phyloP scores from a whole-genome alignment of 2,113 vertebrate species.

The Spea bombifrons region DNA sequence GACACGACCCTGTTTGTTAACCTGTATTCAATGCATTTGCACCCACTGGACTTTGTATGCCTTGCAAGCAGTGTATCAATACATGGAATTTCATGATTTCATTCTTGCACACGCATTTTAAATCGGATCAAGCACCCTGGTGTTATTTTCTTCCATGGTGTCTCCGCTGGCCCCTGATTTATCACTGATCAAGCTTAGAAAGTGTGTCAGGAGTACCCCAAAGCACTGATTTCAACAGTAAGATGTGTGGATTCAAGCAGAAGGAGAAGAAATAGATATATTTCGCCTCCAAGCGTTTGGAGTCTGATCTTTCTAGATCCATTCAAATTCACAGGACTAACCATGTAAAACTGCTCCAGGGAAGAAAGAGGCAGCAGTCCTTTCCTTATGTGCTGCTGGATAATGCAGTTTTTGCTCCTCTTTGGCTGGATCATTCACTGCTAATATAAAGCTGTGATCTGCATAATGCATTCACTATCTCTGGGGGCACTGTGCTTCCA shows the following conservation, averaged over 20 bases:
- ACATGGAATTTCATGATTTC: no score
- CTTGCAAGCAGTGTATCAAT: no score
- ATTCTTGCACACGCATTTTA: no score
- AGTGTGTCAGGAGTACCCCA: constrained; percentile 25
- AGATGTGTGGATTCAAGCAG: constrained; percentile 43
- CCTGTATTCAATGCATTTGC: no score
- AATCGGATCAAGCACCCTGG: neutral
- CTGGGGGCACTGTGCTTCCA: constrained; percentile 25
- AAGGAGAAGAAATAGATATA: constrained; percentile 39
- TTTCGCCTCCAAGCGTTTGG: constrained; percentile 48
- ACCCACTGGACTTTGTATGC: no score
- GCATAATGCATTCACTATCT: constrained; percentile 36
- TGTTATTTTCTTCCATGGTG: neutral
- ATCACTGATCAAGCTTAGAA: neutral
- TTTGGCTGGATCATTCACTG: constrained; percentile 39
- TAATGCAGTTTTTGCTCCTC: constrained; percentile 20
- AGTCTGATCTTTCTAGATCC: constrained; percentile 33
- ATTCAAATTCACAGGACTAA: constrained; percentile 34
- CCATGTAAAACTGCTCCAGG: neutral
- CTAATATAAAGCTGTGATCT: constrained; percentile 38
- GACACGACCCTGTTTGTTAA: no score
- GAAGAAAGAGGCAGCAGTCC: neutral
- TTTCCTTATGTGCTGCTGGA: constrained; percentile 32
- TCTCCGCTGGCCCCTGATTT: neutral
- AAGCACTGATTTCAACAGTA: constrained; percentile 35